Evolutionary conservation across 2,113 vertebrate species (phyloP).

Genomic region (Scatophagus argus): DNA sequence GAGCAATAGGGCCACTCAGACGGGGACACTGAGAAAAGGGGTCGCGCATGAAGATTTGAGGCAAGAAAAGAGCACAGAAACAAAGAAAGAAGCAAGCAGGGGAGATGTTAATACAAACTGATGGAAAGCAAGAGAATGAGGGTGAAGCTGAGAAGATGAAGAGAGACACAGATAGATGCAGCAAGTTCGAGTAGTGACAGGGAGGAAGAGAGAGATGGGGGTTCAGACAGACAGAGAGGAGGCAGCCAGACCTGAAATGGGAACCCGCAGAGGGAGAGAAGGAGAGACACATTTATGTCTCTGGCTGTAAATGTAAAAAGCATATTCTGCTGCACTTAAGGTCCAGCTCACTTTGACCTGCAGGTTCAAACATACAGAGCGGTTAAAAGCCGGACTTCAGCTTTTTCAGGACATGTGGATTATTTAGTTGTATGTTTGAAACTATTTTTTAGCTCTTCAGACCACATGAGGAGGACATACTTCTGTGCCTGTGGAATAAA

Average conservation of each 20-base stretch:
- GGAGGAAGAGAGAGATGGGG: slow-evolving; percentile 43
- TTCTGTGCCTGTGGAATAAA: not conserved
- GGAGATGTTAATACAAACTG: slow-evolving; percentile 30
- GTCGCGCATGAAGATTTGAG: not conserved
- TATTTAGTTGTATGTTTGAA: slow-evolving; percentile 40
- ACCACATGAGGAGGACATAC: not conserved
- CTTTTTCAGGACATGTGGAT: slow-evolving; percentile 38
- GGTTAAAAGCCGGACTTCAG: slow-evolving; percentile 36
- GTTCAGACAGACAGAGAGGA: slow-evolving; percentile 33
- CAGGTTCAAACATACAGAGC: slow-evolving; percentile 47
- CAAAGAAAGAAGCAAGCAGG: not conserved
- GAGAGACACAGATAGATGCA: slow-evolving; percentile 42
- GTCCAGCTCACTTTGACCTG: slow-evolving; percentile 51
- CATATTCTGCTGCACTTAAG: slow-evolving; percentile 50
- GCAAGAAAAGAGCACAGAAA: slow-evolving; percentile 29
- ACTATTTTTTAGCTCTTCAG: slow-evolving; percentile 25
- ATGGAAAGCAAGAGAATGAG: slow-evolving; percentile 37
- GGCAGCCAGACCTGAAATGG: slow-evolving; percentile 54
- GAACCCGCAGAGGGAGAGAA: slow-evolving; percentile 21
- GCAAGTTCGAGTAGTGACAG: slow-evolving; percentile 38
- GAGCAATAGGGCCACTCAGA: slow-evolving; percentile 58
- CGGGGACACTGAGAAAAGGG: slow-evolving; percentile 23
- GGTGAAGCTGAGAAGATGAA: slow-evolving; percentile 51
- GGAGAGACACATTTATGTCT: slow-evolving; percentile 20
- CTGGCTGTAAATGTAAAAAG: slow-evolving; percentile 53